phyloP scores from a whole-genome alignment of 2,888 invertebrate species.

The Papilio gigon region DNA sequence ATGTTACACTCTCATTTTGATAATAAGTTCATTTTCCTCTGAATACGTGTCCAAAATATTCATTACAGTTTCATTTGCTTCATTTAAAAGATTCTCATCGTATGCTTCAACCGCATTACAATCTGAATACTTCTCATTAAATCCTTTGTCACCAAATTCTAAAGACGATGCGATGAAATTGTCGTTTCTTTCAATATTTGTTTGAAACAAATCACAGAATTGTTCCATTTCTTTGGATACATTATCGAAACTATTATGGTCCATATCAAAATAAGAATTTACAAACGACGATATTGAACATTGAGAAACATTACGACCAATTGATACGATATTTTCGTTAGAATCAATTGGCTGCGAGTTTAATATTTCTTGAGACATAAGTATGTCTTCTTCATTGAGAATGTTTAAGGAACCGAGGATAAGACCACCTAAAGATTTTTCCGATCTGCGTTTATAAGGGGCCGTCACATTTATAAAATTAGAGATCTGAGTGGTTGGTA shows the following conservation, averaged over 20 bases:
- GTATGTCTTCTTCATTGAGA: constrained; percentile 58
- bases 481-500: not conserved
- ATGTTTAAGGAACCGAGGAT: constrained; percentile 63
- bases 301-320: constrained; percentile 53
- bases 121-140: constrained; percentile 61
- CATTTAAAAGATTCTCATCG: constrained; percentile 45
- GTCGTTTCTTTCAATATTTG: constrained; percentile 27
- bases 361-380: constrained; percentile 42
- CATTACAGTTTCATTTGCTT: constrained; percentile 47
- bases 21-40: constrained; percentile 56
- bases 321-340: constrained; percentile 44
- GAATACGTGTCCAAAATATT: constrained; percentile 62
- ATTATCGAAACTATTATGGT: constrained; percentile 59
- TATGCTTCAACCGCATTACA: constrained; percentile 51
- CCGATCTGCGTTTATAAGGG: constrained; percentile 36
- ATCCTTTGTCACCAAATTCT: constrained; percentile 67
- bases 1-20: constrained; percentile 43
- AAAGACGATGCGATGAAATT: constrained; percentile 56
- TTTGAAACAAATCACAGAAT: constrained; percentile 58
- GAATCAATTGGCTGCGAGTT: constrained; percentile 42
- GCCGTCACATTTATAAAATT: constrained; percentile 23
- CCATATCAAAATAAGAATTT: constrained; percentile 68
- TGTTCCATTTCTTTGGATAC: constrained; percentile 53
- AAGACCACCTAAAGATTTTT: constrained; percentile 51
- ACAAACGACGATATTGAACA: constrained; percentile 60